phyloP scores from a whole-genome alignment of 2,113 vertebrate genomes.

The Lanius ludovicianus region DNA sequence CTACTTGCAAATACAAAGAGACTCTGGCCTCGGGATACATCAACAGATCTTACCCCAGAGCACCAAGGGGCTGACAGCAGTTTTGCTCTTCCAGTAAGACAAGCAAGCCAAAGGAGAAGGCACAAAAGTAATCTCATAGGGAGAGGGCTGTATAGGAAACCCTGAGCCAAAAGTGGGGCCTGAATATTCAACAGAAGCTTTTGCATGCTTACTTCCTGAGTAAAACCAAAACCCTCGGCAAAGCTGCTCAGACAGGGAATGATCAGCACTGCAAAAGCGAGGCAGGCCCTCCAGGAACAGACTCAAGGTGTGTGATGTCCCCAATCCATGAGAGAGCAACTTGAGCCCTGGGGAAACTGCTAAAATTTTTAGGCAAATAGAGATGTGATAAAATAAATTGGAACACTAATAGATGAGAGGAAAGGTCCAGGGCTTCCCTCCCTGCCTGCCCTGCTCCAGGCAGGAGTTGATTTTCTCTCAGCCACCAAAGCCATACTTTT shows the following conservation, averaged over 20 bases:
- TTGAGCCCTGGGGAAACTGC: background rate
- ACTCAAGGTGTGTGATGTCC: background rate
- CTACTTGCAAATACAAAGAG: background rate
- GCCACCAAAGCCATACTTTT: background rate
- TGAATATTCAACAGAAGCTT: background rate
- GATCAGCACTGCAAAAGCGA: background rate
- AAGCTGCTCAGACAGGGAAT: background rate
- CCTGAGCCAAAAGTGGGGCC: background rate
- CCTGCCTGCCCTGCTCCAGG: background rate
- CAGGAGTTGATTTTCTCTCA: background rate
- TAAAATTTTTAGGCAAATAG: background rate
- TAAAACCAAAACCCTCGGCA: background rate
- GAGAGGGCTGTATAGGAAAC: background rate
- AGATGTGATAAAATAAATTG: background rate
- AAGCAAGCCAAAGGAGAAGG: background rate
- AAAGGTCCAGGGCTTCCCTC: background rate
- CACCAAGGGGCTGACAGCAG: background rate
- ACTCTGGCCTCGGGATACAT: slow-evolving; percentile 16
- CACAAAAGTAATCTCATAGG: background rate
- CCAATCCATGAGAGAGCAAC: background rate
- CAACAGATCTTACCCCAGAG: background rate
- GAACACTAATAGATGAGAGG: background rate
- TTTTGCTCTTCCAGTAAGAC: background rate
- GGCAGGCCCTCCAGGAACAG: background rate
- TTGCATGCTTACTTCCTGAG: background rate